Percentiles rank a stretch among this genome's conserved stretches.
phyloP scores from a whole-genome alignment of 2,797 vertebrate genomes.

The Thalassophryne amazonica region DNA sequence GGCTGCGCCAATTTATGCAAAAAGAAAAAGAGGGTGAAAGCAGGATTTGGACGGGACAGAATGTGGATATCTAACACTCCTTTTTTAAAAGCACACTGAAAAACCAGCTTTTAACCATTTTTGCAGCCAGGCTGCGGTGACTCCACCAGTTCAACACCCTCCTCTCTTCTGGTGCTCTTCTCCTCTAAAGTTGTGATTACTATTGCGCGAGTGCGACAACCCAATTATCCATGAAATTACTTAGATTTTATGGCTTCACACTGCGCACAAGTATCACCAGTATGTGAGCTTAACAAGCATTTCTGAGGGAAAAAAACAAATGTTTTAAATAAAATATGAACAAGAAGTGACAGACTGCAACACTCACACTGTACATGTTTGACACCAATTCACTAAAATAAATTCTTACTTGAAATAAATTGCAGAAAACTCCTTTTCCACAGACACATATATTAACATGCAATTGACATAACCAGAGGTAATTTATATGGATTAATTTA shows the following conservation, averaged over 20 bases:
- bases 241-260: conserved; percentile 32
- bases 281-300: too few species aligned
- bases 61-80: conserved; percentile 14
- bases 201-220: conserved; percentile 36
- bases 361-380: too few species aligned
- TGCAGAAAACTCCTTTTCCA: too few species aligned
- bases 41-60: background rate
- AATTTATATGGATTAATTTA: too few species aligned
- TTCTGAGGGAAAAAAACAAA: too few species aligned
- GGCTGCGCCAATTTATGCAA: conserved; percentile 4
- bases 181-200: conserved; percentile 49
- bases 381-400: too few species aligned
- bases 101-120: conserved; percentile 7
- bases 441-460: too few species aligned
- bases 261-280: conserved; percentile 17
- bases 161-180: conserved; percentile 36
- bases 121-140: conserved; percentile 47
- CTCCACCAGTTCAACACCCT: conserved; percentile 19
- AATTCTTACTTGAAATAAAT: too few species aligned
- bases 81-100: conserved; percentile 17
- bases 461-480: too few species aligned
- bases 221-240: conserved; percentile 63
- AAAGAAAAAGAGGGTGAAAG: background rate
- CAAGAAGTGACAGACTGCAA: too few species aligned
- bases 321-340: too few species aligned